phyloP scores from a whole-genome alignment of 2,888 invertebrate species.

The Autographa pulchrina region DNA sequence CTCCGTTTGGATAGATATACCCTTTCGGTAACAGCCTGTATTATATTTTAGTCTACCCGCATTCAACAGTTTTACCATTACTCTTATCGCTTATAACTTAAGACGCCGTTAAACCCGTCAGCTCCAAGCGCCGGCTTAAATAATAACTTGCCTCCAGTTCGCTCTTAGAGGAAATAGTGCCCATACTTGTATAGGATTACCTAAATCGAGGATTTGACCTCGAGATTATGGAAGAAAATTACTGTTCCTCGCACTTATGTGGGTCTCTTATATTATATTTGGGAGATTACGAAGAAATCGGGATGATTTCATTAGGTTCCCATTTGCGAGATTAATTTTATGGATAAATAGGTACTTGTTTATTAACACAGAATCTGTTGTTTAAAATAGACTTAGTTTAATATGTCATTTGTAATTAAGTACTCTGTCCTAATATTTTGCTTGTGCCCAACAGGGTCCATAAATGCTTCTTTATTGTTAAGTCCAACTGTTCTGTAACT shows the following conservation, averaged over 20 bases:
- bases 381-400: too few species aligned
- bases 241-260: constrained; percentile 10
- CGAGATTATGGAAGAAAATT: constrained; percentile 15
- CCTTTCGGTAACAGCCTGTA: too few species aligned
- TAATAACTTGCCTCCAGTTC: constrained; percentile 76
- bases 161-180: constrained; percentile 62
- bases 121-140: constrained; percentile 78
- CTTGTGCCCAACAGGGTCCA: too few species aligned
- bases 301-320: background rate
- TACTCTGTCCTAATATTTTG: too few species aligned
- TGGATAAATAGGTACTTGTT: too few species aligned
- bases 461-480: too few species aligned
- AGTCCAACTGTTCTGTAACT: too few species aligned
- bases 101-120: constrained; percentile 67
- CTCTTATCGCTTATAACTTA: constrained; percentile 45
- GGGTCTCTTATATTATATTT: background rate
- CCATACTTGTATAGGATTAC: constrained; percentile 53
- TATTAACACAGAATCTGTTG: too few species aligned
- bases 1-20: too few species aligned
- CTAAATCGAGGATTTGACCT: constrained; percentile 50
- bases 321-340: too few species aligned
- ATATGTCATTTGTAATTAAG: too few species aligned
- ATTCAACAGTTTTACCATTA: background rate
- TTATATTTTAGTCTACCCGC: background rate
- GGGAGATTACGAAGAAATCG: background rate